Evolutionary conservation across 2,113 vertebrate species (phyloP), one percentile per base, ranked within the genome.

Genomic region (Cyprinus carpio): DNA sequence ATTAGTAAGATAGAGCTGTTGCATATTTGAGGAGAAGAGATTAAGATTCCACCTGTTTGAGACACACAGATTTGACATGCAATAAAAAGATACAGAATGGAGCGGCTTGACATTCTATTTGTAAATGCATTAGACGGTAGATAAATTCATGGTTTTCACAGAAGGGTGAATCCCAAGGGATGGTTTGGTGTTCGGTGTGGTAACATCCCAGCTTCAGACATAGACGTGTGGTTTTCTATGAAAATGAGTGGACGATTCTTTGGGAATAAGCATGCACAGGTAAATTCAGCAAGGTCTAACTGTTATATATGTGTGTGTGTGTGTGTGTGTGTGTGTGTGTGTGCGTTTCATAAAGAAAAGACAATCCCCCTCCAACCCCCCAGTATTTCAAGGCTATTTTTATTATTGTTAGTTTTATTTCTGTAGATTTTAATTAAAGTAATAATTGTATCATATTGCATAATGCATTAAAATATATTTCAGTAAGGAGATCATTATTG

Each of bases 101-200:
- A 62, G 7, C 18, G 77, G 67, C 67, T 86, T 76, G 81, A 86
- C 82, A 51, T 78, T 87, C 85, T 86, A 46, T 88, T 88, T 88
- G 82, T 81, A 62, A 87, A 88, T 87, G 87, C 87, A 88, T 85
- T 88, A 87, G 40, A 87, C 54, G 31, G 69, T 72, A 82, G 51
- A 87, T 87, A 78, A 72, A 86, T 87, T 87, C 75, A 58, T 11
- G 84, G 72, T 71, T 85, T 83, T 79, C 58, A 65, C 76, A 23
- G 49, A 67, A 75, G 76, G 54, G 34, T 10, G 4, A 34, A 20
- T 82, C 85, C 85, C 77, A 76, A 2, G 76, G 78, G 84, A 75
- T 37, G n/a, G 25, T 56, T 64, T 85, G 72, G 83, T 25, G 83
- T 81, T 84, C 82, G 69, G 43, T 76, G 29, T 56, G 84, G 65